Percentiles rank a stretch among this genome's conserved stretches.
These are phyloP conservation scores for Chironex yamaguchii DNA, from an alignment of 30 jellyfish, hydroid and myxozoan genomes.

Conservation along the genomic window DNA sequence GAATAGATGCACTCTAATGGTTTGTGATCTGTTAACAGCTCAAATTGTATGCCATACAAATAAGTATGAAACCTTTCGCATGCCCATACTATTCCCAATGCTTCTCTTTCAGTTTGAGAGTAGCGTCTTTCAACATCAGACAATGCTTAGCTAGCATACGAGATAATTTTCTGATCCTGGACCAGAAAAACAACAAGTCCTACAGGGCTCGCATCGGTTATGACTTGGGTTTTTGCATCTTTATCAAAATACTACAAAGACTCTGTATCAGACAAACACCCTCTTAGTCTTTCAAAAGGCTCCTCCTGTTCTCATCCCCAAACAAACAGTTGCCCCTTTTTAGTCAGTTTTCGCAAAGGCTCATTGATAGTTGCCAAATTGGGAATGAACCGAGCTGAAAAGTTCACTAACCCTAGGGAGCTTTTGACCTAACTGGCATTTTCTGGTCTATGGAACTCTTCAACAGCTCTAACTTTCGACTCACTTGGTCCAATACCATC, in stretches of 20 bases:
- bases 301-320: conserved; percentile 68
- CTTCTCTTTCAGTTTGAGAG: too few relatives aligned
- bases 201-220: conserved; percentile 68
- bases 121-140: too few relatives aligned
- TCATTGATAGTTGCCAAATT: conserved; percentile 53
- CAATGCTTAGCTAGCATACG: too few relatives aligned
- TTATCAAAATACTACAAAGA: conserved; percentile 49
- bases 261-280: conserved; percentile 19
- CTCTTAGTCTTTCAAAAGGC: conserved; percentile 32
- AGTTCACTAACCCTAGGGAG: conserved; percentile 32
- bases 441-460: conserved; percentile 56
- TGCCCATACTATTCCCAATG: too few relatives aligned
- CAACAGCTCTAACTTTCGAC: conserved; percentile 64
- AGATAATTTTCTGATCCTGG: conserved; percentile 59
- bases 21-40: too few relatives aligned
- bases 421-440: conserved; percentile 54
- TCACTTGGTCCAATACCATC: conserved; percentile 18
- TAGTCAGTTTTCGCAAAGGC: conserved; percentile 69
- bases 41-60: too few relatives aligned
- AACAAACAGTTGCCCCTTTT: conserved; percentile 26
- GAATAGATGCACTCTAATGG: too few relatives aligned
- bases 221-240: conserved; percentile 39
- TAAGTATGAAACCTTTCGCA: too few relatives aligned
- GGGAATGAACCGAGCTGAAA: conserved; percentile 21
- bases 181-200: conserved; percentile 69